These are phyloP conservation scores for Larimichthys crocea DNA, from an alignment of 2,113 vertebrate genomes.

Conservation along the genomic window DNA sequence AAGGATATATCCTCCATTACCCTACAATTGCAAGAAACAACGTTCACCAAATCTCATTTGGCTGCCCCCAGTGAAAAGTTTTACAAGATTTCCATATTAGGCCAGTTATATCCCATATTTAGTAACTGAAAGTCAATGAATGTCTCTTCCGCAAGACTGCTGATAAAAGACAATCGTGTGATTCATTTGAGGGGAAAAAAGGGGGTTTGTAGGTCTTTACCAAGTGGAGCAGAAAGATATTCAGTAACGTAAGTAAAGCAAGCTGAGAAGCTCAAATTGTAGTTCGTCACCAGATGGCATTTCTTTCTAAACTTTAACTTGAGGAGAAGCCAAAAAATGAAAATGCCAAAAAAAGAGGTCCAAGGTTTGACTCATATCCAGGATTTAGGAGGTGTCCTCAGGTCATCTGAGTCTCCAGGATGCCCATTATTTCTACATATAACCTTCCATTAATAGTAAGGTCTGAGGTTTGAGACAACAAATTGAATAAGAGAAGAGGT, in stretches of 20 bases:
- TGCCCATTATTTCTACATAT: conserved; percentile 12
- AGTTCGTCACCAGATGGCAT: neutral
- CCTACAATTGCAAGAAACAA: conserved; percentile 32
- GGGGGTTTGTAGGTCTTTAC: conserved; percentile 36
- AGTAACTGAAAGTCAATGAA: conserved; percentile 58
- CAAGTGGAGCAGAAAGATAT: conserved; percentile 32
- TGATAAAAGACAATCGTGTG: conserved; percentile 24
- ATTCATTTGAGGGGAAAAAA: conserved; percentile 35
- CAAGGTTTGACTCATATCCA: neutral
- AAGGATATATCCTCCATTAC: conserved; percentile 69
- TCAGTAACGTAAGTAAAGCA: neutral
- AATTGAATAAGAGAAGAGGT: conserved; percentile 41
- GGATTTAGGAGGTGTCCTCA: neutral
- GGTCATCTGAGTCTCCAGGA: neutral
- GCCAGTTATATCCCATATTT: conserved; percentile 52
- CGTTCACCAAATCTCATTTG: conserved; percentile 62
- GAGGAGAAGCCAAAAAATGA: neutral
- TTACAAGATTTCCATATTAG: conserved; percentile 67
- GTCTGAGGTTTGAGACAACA: conserved; percentile 39
- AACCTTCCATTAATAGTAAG: conserved; percentile 5
- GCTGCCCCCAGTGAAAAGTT: conserved; percentile 45
- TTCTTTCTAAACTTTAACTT: neutral
- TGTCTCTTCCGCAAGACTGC: conserved; percentile 26
- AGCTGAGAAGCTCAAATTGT: neutral
- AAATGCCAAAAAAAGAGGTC: neutral